Evolutionary conservation across 2,113 vertebrate species (phyloP).

Genomic region (Caretta caretta): DNA sequence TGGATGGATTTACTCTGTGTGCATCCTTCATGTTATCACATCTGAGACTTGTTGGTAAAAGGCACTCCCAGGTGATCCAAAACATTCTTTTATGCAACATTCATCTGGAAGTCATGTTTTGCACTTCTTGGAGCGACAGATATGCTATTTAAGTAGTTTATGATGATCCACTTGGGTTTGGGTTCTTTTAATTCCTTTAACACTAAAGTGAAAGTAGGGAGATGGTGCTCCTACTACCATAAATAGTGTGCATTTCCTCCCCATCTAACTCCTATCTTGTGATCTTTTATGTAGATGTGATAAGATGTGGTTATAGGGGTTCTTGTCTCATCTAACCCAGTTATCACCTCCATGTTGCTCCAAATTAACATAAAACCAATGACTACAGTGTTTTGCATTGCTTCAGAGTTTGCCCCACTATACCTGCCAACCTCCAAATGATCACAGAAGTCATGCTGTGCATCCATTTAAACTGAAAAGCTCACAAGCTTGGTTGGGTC

Average conservation of each 20-base stretch:
- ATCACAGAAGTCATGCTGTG: conserved; percentile 57
- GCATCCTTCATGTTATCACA: neutral
- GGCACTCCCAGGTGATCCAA: neutral
- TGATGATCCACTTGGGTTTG: neutral
- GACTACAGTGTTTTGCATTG: conserved; percentile 9
- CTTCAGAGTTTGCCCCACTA: conserved; percentile 41
- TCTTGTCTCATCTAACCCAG: neutral
- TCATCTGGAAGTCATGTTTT: neutral
- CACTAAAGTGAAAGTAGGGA: neutral
- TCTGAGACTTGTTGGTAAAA: conserved; percentile 24
- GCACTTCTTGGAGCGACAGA: neutral
- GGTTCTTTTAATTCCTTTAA: neutral
- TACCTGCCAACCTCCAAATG: conserved; percentile 66
- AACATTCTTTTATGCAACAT: neutral
- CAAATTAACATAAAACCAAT: conserved; percentile 26
- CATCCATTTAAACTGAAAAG: conserved; percentile 75
- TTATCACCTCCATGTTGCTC: conserved; percentile 11
- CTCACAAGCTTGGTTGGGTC: conserved; percentile 69
- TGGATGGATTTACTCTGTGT: conserved; percentile 3
- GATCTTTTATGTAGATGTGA: neutral
- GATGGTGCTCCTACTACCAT: neutral
- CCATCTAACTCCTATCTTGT: neutral
- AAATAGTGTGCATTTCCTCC: neutral
- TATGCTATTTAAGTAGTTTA: neutral
- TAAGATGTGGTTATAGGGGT: neutral